A percentile compares a stretch with the other conserved stretches of the same genome.
phyloP scores from a whole-genome alignment of 2,113 vertebrate species.

The Morphnarchus princeps region DNA sequence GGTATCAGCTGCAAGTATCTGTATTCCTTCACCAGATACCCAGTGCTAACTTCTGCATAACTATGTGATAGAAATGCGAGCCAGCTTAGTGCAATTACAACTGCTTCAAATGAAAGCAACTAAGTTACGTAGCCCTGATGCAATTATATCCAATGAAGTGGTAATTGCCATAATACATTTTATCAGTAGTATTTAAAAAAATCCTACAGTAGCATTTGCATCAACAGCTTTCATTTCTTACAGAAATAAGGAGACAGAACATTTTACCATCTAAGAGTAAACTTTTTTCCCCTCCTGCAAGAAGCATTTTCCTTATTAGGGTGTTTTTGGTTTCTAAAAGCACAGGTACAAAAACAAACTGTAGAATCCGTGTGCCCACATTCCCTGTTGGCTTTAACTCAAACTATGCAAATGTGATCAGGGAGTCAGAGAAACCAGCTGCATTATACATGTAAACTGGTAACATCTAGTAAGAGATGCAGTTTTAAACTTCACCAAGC shows the following conservation, averaged over 20 bases:
- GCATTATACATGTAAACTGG: not conserved
- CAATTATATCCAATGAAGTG: not conserved
- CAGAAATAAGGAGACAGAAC: not conserved
- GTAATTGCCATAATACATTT: not conserved
- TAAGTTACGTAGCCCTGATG: not conserved
- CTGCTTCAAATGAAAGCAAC: not conserved
- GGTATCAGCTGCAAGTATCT: not conserved
- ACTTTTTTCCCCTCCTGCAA: not conserved
- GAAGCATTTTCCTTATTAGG: not conserved
- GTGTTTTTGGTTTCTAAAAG: not conserved
- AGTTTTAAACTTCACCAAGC: not conserved
- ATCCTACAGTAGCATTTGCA: not conserved
- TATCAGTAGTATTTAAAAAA: not conserved
- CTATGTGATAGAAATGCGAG: not conserved
- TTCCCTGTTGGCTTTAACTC: not conserved
- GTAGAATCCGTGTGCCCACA: not conserved
- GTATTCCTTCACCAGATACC: not conserved
- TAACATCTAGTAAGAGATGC: not conserved
- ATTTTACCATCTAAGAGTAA: not conserved
- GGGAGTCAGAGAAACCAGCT: not conserved
- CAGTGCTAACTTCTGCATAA: not conserved
- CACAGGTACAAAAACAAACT: not conserved
- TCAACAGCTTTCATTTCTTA: not conserved
- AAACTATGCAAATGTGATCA: not conserved
- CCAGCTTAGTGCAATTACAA: not conserved